Base-by-base conservation (phyloP, 2,797 vertebrate genomes). In the Hemibagrus guttatus region DNA sequence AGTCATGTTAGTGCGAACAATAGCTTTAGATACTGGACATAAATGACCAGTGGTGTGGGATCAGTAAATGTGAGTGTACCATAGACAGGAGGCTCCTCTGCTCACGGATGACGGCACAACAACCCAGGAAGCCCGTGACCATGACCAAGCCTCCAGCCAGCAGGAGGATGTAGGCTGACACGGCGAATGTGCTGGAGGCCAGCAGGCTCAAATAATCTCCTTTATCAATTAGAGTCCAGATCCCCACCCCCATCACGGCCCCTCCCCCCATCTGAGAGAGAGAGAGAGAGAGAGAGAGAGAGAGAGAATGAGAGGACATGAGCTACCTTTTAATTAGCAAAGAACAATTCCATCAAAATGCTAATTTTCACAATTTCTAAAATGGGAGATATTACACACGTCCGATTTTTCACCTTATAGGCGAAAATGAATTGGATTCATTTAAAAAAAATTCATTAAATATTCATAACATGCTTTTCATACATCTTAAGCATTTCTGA, bases 191-290 rank as follows among this genome's bases (percentile, higher is more conserved):
- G 90, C 96, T 97, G 88, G 96, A 97, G 0, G 96, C 96, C 93
- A 97, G 91, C 86, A 97, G 90, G 85, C 95, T 94, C 87, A 97
- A 94, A 93, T 97, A 97, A 91, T 96, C 93, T 0, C 96, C 97
- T 92, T 97, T 97, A 90, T 97, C 96, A 86, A 95, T 89, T 89
- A 97, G 92, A 0, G 96, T 97, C 97, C 97, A 97, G 76, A 96
- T 71, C n/a, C 97, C 97, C 58, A 97, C 95, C 0, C 95, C 96
- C 91, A 96, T 90, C 84, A 97, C 96, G 0, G 95, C 95, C 0
- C 92, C 96, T 19, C 97, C 97, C 0, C 96, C 96, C 80, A 96
- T 93, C 97, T 98, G 92, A 12, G 52, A 90, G 31, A 89, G 39
- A 81, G 31, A 26, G 16, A 88, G 35, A 81, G 42, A 42, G 39